These are phyloP conservation scores for Lophius piscatorius DNA, from an alignment of 2,113 vertebrate genomes.

Conservation along the genomic window DNA sequence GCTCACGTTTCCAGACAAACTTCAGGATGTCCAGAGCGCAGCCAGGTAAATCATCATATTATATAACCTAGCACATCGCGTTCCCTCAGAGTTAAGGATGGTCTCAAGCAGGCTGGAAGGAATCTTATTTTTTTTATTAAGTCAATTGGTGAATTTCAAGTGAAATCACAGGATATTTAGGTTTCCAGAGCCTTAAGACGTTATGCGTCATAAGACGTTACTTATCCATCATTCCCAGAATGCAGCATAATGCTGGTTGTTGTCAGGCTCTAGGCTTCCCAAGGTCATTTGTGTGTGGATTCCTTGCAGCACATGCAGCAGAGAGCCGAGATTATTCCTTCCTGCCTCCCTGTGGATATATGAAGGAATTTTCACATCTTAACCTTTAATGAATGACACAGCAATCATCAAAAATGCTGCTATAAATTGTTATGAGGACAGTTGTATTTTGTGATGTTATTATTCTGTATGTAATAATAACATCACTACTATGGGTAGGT, in stretches of 20 bases:
- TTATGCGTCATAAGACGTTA: too few relatives aligned
- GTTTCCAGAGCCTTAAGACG: too few relatives aligned
- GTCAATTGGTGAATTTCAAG: background rate
- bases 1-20: slow-evolving; percentile 90
- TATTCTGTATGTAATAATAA: background rate
- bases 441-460: background rate
- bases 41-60: slow-evolving; percentile 81
- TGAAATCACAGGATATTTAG: too few relatives aligned
- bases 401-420: slow-evolving; percentile 7
- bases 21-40: slow-evolving; percentile 88
- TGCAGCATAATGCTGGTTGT: slow-evolving; percentile 7
- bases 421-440: background rate
- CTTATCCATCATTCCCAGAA: background rate
- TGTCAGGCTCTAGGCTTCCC: slow-evolving; percentile 47
- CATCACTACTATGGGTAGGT: too few relatives aligned
- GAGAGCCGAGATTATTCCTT: slow-evolving; percentile 24
- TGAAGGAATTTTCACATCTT: slow-evolving; percentile 15
- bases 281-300: slow-evolving; percentile 54
- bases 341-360: background rate
- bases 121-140: background rate
- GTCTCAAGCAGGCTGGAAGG: background rate
- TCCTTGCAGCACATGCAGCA: too few relatives aligned
- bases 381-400: slow-evolving; percentile 5
- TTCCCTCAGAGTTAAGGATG: background rate
- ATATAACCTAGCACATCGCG: too few relatives aligned